Base-by-base conservation (phyloP, 2,888 invertebrate genomes). In the Apoderus coryli region DNA sequence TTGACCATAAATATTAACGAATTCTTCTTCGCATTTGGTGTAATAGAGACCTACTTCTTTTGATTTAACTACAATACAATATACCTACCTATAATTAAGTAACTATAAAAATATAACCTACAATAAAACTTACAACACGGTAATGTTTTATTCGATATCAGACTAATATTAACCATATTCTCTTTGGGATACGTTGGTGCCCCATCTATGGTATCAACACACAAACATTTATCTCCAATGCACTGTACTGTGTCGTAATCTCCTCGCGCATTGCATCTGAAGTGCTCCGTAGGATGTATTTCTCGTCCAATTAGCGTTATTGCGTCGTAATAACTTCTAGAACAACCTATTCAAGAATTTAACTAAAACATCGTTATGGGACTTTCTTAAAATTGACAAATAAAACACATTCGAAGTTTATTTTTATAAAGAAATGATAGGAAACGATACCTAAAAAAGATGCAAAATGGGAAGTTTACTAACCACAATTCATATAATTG, bases 231-330 rank as follows among this genome's bases (percentile, higher is more conserved):
- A 14, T 62, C 63, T 2, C 56, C 59, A 3, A 71, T 54, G 44
- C 78, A 78, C 43, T 79, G 79, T 5, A 79, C 50, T 1, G 66
- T 60, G 50, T 76, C 71, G 53, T 67, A 79, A 44, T 70, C 69
- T 0, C 80, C 80, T 42, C 74, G 69, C 0, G 66, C 49, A 0
- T 67, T 58, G 46, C 80, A 81, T 3, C 75, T 63, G 3, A 71
- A 64, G 2, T 47, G 42, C 39, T 55, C 47, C 11, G 41, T 36
- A 4, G 47, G 52, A 1, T 50, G 49, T 2, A 65, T 48, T 4
- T 58, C 53, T 2, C 50, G 43, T 1, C 56, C 48, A 19, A 71
- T 53, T 7, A 56, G 43, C 2, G 56, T 52, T 13, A 47, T 46
- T 2, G 69, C 64, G 34, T 61, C 61, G 32, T 65, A 54, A 29